Percentiles rank a stretch among this genome's conserved stretches.
Conservation (phyloP, 1,140 invertebrate species). For the Nylanderia fulva region DNA sequence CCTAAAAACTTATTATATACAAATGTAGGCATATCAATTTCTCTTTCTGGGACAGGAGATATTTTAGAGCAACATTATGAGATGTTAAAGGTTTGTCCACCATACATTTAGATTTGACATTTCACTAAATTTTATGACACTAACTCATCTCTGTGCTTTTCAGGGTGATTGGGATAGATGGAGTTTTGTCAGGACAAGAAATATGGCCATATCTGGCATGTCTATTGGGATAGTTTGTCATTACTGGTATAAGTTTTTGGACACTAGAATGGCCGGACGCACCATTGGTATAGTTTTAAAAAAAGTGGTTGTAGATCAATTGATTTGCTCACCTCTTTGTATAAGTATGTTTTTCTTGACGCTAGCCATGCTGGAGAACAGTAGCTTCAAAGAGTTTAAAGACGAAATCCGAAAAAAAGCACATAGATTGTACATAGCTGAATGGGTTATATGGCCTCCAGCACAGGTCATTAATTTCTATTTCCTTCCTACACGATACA, state of each 20-base stretch:
- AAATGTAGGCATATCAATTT: slow-evolving; percentile 93
- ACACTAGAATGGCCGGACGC: slow-evolving; percentile 90
- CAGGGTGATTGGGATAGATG: slow-evolving; percentile 87
- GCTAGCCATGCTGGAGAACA: slow-evolving; percentile 90
- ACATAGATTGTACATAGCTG: slow-evolving; percentile 91
- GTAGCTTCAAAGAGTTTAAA: slow-evolving; percentile 88
- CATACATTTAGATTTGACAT: neutral
- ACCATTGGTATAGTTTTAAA: slow-evolving; percentile 90
- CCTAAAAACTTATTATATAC: slow-evolving; percentile 93
- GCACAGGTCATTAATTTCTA: slow-evolving; percentile 96
- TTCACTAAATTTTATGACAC: slow-evolving; percentile 23
- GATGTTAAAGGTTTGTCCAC: slow-evolving; percentile 86
- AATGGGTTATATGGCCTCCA: slow-evolving; percentile 94
- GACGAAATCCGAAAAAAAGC: slow-evolving; percentile 93
- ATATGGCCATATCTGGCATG: slow-evolving; percentile 93
- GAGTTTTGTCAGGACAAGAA: slow-evolving; percentile 89
- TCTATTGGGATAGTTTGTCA: slow-evolving; percentile 94
- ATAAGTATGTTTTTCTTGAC: slow-evolving; percentile 94
- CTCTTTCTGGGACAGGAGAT: slow-evolving; percentile 92
- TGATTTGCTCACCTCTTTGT: slow-evolving; percentile 94
- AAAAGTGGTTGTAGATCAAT: slow-evolving; percentile 95
- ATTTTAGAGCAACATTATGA: slow-evolving; percentile 94
- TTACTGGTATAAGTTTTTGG: slow-evolving; percentile 93
- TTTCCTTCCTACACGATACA: slow-evolving; percentile 92
- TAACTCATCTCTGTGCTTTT: neutral